Evolutionary conservation across 2,888 invertebrate species (phyloP), one percentile per base, ranked within the genome.

Genomic region (Hemicrepidius hirtus): DNA sequence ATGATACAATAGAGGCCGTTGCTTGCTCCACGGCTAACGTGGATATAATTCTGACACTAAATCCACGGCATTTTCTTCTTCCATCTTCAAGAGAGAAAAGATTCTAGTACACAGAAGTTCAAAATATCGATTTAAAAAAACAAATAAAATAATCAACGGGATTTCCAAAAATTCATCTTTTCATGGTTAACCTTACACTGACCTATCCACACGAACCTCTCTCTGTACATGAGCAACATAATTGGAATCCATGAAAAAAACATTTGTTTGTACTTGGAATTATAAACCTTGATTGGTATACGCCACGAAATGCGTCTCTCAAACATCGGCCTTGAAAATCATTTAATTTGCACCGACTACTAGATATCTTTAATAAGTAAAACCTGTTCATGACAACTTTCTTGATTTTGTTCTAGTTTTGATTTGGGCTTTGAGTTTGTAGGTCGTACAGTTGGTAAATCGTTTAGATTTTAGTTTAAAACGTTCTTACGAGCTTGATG

Each of bases 371-470:
- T 41, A n/a, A n/a, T n/a, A 12, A 28, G 60, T 21, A 10, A 28
- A 60, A 60, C 60, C 60, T 60, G 60, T 44, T 60, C 13, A 37
- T 20, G 13, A 60, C 60, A 44, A 44, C 60, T 60, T 44, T 60
- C 41, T 60, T 44, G 44, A 37, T 60, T 60, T 41, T 60, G 60
- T 60, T 60, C 60, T 24, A 60, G 60, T 60, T 60, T 28, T 44
- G 41, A 41, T 57, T 57, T 57, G 7, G 37, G 20, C 20, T 32
- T 2, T 21, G 13, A 40, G 13, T 40, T 46, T 46, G 18, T 46
- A 18, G 46, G 46, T 46, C 46, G 18, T 3, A 9, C 16, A 46
- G 3, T 9, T 18, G 46, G 18, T 4, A 46, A 46, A 46, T 46
- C 18, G 46, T 9, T 46, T 46, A 46, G 20, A 46, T 18, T 46